Conservation (phyloP, 2,797 vertebrate genomes). For the Potorous gilbertii region DNA sequence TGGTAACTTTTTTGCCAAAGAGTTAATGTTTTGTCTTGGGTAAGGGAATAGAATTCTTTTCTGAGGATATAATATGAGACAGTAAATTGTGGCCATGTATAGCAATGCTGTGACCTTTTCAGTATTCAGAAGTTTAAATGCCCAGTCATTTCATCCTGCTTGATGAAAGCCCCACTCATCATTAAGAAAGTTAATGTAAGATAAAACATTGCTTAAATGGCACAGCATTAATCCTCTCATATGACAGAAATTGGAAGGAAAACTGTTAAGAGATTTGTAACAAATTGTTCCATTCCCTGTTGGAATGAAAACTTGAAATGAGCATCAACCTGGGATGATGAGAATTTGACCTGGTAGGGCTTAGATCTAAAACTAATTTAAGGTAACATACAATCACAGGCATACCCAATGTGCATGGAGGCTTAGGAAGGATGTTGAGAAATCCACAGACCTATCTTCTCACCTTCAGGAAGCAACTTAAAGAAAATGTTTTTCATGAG, state of each 20-base stretch:
- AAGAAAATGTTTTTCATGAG: neutral
- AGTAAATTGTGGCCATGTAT: slow-evolving; percentile 73
- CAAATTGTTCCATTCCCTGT: slow-evolving; percentile 68
- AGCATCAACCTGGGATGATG: slow-evolving; percentile 66
- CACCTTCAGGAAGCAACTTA: neutral
- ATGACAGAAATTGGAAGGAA: slow-evolving; percentile 60
- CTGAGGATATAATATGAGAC: slow-evolving; percentile 57
- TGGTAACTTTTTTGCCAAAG: slow-evolving; percentile 55
- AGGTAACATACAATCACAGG: slow-evolving; percentile 44
- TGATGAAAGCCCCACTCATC: slow-evolving; percentile 79
- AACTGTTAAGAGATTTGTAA: slow-evolving; percentile 65
- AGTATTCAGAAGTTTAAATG: slow-evolving; percentile 79
- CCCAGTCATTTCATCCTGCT: slow-evolving; percentile 66
- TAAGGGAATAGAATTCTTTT: slow-evolving; percentile 63
- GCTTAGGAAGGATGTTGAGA: slow-evolving; percentile 50
- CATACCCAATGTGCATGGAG: neutral
- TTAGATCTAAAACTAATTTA: slow-evolving; percentile 63
- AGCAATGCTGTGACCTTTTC: slow-evolving; percentile 78
- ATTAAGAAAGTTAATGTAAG: slow-evolving; percentile 77
- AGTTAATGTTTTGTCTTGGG: slow-evolving; percentile 68
- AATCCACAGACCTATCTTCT: neutral
- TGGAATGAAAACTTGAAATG: slow-evolving; percentile 64
- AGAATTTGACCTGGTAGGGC: slow-evolving; percentile 66
- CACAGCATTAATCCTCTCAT: slow-evolving; percentile 73
- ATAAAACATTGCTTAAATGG: slow-evolving; percentile 81